These are phyloP conservation scores for Neoniphon sammara DNA, from an alignment of 2,797 vertebrate species.

Conservation along the genomic window DNA sequence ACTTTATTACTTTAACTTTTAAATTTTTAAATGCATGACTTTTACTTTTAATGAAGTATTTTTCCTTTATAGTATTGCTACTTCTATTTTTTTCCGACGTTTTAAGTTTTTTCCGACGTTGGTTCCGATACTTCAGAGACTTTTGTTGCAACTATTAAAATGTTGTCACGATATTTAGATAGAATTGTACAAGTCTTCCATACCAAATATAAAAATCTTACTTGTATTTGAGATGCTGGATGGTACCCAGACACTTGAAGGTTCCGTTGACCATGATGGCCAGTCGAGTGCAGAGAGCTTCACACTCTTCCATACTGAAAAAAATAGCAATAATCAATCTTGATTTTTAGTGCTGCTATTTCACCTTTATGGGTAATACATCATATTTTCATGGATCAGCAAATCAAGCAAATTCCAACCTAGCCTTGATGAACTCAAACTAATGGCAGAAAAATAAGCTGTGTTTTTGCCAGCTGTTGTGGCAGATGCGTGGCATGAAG, in stretches of 20 bases:
- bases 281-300: conserved; percentile 94
- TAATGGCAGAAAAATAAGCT: conserved; percentile 25
- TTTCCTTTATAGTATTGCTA: too few relatives aligned
- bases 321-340: conserved; percentile 45
- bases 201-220: conserved; percentile 75
- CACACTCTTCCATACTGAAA: conserved; percentile 97
- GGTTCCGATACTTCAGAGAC: too few relatives aligned
- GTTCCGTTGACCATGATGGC: conserved; percentile 97
- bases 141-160: too few relatives aligned
- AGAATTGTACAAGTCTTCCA: background rate
- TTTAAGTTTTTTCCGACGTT: too few relatives aligned
- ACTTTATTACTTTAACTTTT: too few relatives aligned
- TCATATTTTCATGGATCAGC: conserved; percentile 21
- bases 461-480: conserved; percentile 48
- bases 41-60: too few relatives aligned
- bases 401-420: conserved; percentile 27
- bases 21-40: too few relatives aligned
- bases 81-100: too few relatives aligned
- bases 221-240: conserved; percentile 98
- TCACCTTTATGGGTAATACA: conserved; percentile 21
- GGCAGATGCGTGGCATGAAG: conserved; percentile 29
- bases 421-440: conserved; percentile 9
- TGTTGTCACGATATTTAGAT: background rate
- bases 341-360: conserved; percentile 40
- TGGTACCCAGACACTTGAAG: conserved; percentile 97